phyloP scores from a whole-genome alignment of 37 sponge, comb jelly and placozoan genomes.

The Tethya wilhelma region DNA sequence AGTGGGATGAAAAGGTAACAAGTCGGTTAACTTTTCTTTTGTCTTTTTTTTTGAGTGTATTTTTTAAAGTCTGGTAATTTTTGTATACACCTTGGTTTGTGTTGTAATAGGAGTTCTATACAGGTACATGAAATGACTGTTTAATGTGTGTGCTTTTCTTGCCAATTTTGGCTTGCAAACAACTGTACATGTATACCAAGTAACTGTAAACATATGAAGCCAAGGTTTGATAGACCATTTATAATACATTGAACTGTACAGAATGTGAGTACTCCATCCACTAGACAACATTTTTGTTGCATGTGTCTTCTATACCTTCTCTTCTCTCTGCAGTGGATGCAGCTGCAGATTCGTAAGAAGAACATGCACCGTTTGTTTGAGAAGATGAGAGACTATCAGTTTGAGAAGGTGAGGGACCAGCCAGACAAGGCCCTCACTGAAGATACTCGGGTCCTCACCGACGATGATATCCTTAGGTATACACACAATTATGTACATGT shows the following conservation, averaged over 20 bases:
- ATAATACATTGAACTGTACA: too few species aligned
- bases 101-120: not conserved
- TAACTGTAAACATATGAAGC: not conserved
- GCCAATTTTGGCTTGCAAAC: too few species aligned
- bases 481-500: not conserved
- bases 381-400: slow-evolving; percentile 78
- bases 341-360: slow-evolving; percentile 74
- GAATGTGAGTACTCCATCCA: too few species aligned
- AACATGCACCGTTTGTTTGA: slow-evolving; percentile 73
- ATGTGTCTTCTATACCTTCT: not conserved
- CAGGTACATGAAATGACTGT: too few species aligned
- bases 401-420: slow-evolving; percentile 80
- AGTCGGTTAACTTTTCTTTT: too few species aligned
- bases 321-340: slow-evolving; percentile 72
- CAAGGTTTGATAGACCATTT: not conserved
- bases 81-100: not conserved
- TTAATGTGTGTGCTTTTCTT: too few species aligned
- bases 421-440: slow-evolving; percentile 85
- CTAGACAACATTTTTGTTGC: not conserved
- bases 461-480: slow-evolving; percentile 84
- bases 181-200: too few species aligned
- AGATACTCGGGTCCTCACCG: slow-evolving; percentile 59
- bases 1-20: slow-evolving; percentile 86
- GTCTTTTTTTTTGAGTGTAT: not conserved
- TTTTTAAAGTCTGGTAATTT: not conserved